Percentiles rank a stretch among this genome's conserved stretches.
Evolutionary conservation across 2,797 vertebrate genomes (phyloP).

Genomic region (Miichthys miiuy): DNA sequence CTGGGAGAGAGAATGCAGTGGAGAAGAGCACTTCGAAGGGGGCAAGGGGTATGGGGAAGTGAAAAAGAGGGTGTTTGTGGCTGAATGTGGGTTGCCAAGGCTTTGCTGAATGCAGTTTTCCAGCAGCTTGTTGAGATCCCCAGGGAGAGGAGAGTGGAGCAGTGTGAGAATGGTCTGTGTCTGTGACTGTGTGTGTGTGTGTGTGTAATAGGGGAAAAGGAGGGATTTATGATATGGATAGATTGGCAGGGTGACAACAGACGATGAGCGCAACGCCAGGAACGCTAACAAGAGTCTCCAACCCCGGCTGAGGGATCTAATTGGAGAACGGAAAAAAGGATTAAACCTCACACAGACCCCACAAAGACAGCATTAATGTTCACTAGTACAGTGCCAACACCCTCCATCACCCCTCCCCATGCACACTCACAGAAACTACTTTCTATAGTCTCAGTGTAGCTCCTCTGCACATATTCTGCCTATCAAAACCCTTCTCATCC

Average conservation of each 20-base stretch:
- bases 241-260: constrained; percentile 68
- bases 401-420: constrained; percentile 26
- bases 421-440: constrained; percentile 39
- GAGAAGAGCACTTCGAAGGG: constrained; percentile 75
- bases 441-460: constrained; percentile 58
- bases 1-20: constrained; percentile 56
- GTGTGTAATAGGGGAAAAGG: constrained; percentile 12
- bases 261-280: constrained; percentile 51
- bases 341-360: constrained; percentile 73
- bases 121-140: constrained; percentile 82
- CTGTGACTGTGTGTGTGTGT: constrained; percentile 33
- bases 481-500: constrained; percentile 38
- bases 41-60: constrained; percentile 67
- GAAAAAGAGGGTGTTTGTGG: constrained; percentile 66
- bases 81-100: constrained; percentile 86
- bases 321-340: constrained; percentile 78
- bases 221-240: constrained; percentile 76
- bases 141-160: constrained; percentile 62
- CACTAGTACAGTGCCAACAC: constrained; percentile 71
- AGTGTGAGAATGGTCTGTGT: constrained; percentile 53
- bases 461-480: constrained; percentile 34
- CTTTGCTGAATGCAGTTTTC: constrained; percentile 89
- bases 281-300: constrained; percentile 65
- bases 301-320: constrained; percentile 74
- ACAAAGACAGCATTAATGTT: constrained; percentile 79